A percentile compares a stretch with the other conserved stretches of the same genome.
Evolutionary conservation across 1,140 invertebrate species (phyloP).

Genomic region (Cheumatopsyche charites): DNA sequence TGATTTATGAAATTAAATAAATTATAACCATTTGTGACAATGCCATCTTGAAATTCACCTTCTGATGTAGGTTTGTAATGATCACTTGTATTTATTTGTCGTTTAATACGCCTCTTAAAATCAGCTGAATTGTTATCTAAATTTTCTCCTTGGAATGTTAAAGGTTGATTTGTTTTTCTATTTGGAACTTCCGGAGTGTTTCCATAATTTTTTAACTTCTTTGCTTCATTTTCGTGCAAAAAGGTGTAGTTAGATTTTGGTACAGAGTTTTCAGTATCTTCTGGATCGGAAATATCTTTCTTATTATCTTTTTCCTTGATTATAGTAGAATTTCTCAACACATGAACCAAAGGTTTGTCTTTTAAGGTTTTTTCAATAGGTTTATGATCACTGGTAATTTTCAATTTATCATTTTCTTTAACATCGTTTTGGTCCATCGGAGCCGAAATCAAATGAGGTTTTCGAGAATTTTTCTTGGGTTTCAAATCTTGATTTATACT

Average conservation of each 20-base stretch:
- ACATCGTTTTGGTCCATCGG: conserved; percentile 35
- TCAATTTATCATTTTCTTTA: neutral
- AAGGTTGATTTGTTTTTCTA: conserved; percentile 17
- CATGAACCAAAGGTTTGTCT: conserved; percentile 19
- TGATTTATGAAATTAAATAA: conserved; percentile 14
- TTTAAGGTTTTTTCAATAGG: conserved; percentile 30
- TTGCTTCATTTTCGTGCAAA: conserved; percentile 39
- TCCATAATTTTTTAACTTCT: conserved; percentile 36
- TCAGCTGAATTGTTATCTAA: conserved; percentile 31
- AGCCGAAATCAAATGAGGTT: conserved; percentile 16
- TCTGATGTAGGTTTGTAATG: neutral
- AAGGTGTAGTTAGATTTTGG: conserved; percentile 42
- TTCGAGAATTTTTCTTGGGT: conserved; percentile 32
- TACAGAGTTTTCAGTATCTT: conserved; percentile 39
- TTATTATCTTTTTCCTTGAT: conserved; percentile 14
- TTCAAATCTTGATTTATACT: neutral
- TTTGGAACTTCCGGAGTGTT: neutral
- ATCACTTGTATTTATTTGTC: conserved; percentile 23
- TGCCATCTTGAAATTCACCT: conserved; percentile 17
- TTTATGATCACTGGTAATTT: too few species aligned
- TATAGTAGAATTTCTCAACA: conserved; percentile 3
- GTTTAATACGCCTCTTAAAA: conserved; percentile 32
- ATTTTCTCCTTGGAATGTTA: conserved; percentile 9
- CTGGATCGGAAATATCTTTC: conserved; percentile 31
- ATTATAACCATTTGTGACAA: conserved; percentile 15